Conservation (phyloP, 2,113 vertebrate genomes). For the Dipodomys ordii region DNA sequence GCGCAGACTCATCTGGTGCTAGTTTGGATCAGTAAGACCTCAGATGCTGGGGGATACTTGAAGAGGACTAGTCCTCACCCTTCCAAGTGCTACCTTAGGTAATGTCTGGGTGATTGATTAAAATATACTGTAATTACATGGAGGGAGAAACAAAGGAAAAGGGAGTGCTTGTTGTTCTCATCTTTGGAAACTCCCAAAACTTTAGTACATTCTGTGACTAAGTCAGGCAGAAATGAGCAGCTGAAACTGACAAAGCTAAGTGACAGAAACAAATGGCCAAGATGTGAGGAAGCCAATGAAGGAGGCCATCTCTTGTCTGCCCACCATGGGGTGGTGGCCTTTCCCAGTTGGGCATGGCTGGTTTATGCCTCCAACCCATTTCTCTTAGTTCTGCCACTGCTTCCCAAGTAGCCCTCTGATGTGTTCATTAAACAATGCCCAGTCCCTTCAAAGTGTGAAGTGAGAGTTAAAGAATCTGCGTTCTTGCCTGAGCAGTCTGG, state of each 20-base stretch:
- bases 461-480: background rate
- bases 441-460: background rate
- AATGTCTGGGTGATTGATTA: background rate
- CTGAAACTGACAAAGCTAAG: background rate
- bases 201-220: constrained; percentile 54
- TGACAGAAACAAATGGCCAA: background rate
- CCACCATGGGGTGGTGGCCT: background rate
- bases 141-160: background rate
- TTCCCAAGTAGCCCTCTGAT: background rate
- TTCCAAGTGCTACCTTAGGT: background rate
- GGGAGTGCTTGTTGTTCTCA: background rate
- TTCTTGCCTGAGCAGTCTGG: background rate
- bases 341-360: background rate
- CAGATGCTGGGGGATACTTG: background rate
- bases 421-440: background rate
- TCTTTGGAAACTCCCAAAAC: constrained; percentile 60
- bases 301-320: background rate
- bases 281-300: constrained; percentile 5
- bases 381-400: background rate
- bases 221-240: constrained; percentile 36
- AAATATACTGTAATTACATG: background rate
- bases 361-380: background rate
- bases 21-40: background rate
- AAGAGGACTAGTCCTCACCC: background rate
- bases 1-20: background rate